phyloP scores from a whole-genome alignment of 2,797 vertebrate genomes.

The Lepilemur ruficaudatus region DNA sequence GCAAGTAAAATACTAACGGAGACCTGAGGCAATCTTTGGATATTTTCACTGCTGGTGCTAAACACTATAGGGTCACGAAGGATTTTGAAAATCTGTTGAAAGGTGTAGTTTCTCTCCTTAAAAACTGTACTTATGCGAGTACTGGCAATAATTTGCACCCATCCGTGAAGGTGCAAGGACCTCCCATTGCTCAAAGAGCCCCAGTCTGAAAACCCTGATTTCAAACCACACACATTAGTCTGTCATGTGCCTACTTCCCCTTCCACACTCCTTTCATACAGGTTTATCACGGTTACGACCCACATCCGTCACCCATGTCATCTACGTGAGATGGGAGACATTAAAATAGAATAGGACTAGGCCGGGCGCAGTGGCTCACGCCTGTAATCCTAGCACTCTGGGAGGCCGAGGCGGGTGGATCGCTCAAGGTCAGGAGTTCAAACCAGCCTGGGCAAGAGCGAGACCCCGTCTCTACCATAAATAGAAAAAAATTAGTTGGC shows the following conservation, averaged over 20 bases:
- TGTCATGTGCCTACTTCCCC: not conserved
- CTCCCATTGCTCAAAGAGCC: not conserved
- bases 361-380: no score
- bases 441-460: no score
- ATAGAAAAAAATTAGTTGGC: no score
- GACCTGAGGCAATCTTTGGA: not conserved
- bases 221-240: not conserved
- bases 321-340: not conserved
- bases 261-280: not conserved
- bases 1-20: slow-evolving; percentile 6
- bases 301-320: not conserved
- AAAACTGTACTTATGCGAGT: not conserved
- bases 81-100: not conserved
- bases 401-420: no score
- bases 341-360: not conserved
- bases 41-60: not conserved
- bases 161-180: not conserved
- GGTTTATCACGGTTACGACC: not conserved
- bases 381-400: no score
- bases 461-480: no score
- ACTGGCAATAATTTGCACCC: not conserved
- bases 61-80: not conserved
- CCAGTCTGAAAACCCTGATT: not conserved
- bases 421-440: no score
- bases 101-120: not conserved